Percentiles rank a stretch among this genome's conserved stretches.
phyloP scores from a whole-genome alignment of 2,797 vertebrate genomes.

The Anguilla megastoma region DNA sequence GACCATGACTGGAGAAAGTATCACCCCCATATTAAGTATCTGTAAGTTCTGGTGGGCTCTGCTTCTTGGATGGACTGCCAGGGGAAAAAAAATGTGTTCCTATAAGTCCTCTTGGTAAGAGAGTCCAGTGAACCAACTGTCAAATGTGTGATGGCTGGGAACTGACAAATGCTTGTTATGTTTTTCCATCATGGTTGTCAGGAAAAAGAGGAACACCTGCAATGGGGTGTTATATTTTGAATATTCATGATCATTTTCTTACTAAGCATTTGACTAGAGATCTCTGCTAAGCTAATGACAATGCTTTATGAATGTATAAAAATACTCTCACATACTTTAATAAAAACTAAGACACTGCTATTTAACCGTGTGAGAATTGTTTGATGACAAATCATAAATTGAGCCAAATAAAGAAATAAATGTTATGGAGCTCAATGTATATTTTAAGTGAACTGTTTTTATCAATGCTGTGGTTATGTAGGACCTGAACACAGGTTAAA shows the following conservation, averaged over 20 bases:
- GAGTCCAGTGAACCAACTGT: conserved; percentile 85
- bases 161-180: conserved; percentile 92
- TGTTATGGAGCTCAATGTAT: too few species aligned
- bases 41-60: conserved; percentile 78
- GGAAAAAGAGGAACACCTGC: neutral
- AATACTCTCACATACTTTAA: too few species aligned
- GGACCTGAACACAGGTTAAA: too few species aligned
- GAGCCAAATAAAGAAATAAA: too few species aligned
- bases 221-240: neutral
- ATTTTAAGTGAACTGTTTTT: too few species aligned
- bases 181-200: conserved; percentile 53
- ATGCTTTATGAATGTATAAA: neutral
- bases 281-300: neutral
- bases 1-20: conserved; percentile 82
- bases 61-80: conserved; percentile 68
- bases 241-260: neutral
- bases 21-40: conserved; percentile 80
- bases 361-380: too few species aligned
- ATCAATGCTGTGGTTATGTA: too few species aligned
- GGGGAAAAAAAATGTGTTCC: conserved; percentile 69
- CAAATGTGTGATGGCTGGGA: conserved; percentile 78
- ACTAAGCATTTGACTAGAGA: neutral
- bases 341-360: too few species aligned
- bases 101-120: conserved; percentile 73
- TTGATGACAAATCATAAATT: too few species aligned